These are phyloP conservation scores for Phyllotis vaccarum DNA, from an alignment of 2,797 vertebrate genomes.

Conservation along the genomic window DNA sequence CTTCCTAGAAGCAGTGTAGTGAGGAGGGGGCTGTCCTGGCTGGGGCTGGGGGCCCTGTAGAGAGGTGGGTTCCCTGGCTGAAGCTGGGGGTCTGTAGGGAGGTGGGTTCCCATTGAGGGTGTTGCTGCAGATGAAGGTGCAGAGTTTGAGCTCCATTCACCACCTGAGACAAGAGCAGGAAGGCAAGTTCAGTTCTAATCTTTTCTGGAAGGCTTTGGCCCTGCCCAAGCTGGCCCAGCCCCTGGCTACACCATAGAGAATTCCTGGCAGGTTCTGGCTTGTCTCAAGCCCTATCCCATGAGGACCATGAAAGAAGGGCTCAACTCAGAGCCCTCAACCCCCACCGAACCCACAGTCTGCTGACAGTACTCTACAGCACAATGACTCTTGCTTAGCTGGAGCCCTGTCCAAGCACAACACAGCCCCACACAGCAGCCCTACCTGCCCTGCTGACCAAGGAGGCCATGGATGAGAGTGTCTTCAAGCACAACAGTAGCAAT, in stretches of 20 bases:
- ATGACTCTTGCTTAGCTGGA: background rate
- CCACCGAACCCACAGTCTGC: background rate
- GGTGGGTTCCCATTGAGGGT: background rate
- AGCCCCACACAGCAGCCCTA: too few relatives aligned
- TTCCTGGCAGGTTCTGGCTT: background rate
- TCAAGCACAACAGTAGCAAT: background rate
- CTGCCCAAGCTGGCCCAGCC: background rate
- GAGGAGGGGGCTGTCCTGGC: too few relatives aligned
- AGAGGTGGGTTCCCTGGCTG: background rate
- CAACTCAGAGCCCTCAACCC: background rate
- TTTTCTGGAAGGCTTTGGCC: background rate
- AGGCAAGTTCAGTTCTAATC: background rate
- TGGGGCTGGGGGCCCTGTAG: background rate
- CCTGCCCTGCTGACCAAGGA: rapidly evolving
- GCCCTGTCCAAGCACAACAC: background rate
- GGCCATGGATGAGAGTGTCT: background rate
- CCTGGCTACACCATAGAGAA: background rate
- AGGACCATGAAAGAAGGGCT: background rate
- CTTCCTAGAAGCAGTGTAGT: background rate
- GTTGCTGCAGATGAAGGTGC: background rate
- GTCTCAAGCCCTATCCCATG: background rate
- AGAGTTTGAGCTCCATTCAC: background rate
- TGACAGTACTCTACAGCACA: background rate
- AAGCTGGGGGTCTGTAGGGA: background rate
- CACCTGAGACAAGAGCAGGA: background rate